Evolutionary conservation across 2,888 invertebrate species (phyloP).

Genomic region (Ectobius pallidus): DNA sequence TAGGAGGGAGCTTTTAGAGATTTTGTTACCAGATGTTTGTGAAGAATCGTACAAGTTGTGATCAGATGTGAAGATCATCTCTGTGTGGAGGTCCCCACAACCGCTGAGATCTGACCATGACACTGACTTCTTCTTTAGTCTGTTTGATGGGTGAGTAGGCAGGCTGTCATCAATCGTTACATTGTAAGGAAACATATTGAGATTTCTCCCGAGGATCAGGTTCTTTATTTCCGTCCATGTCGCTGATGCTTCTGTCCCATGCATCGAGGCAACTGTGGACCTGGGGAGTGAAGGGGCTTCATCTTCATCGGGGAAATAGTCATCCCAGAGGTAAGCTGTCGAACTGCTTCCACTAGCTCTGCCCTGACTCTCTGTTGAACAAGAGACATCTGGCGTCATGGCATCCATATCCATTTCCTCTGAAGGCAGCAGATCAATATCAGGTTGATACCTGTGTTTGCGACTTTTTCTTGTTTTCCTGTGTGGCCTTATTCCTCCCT

Average conservation of each 20-base stretch:
- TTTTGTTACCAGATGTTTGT: neutral
- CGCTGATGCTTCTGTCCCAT: neutral
- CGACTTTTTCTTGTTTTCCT: neutral
- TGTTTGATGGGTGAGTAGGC: neutral
- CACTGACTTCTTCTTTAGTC: constrained; percentile 33
- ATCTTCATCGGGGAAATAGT: constrained; percentile 16
- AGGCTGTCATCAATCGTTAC: neutral
- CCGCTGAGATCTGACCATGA: constrained; percentile 39
- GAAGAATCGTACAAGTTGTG: constrained; percentile 2
- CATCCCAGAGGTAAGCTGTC: neutral
- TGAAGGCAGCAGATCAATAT: neutral
- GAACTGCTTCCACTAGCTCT: neutral
- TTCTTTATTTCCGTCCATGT: constrained; percentile 23
- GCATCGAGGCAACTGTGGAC: neutral
- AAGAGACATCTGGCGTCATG: neutral
- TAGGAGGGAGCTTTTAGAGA: neutral
- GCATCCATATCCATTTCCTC: neutral
- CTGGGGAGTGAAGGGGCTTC: constrained; percentile 2
- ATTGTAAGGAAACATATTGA: constrained; percentile 23
- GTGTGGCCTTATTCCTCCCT: too few species aligned
- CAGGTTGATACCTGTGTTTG: neutral
- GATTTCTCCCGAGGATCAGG: constrained; percentile 25
- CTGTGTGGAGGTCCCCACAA: constrained; percentile 33
- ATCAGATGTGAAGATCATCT: constrained; percentile 40
- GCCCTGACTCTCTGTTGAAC: neutral